Base-by-base conservation (phyloP, 2,888 invertebrate genomes). In the Drosophila picticornis region DNA sequence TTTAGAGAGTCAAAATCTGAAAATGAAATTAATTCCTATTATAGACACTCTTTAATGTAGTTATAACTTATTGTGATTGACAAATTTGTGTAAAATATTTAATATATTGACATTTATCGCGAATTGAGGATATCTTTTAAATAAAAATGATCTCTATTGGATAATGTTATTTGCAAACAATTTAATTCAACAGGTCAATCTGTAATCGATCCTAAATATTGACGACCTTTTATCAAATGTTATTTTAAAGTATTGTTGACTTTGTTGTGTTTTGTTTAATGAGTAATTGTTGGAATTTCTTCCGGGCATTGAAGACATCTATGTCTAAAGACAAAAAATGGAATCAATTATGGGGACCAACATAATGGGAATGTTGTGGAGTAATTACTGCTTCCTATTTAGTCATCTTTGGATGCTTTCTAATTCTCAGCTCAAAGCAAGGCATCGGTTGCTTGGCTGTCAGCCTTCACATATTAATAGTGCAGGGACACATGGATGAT, bases 381-480 rank as follows among this genome's bases (percentile, higher is more conserved):
- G 46, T 51, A 55, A 51, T 67, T 67, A 48, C 31, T 29, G 46
- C 34, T 32, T 11, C 46, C 9, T 52, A 61, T 34, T 36, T 51
- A 61, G 58, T 25, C 58, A 43, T 50, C 73, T 48, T 48, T 62
- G 31, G 60, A 50, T 34, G 25, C n/a, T 27, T 40, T 63, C 22
- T 16, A 40, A 60, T 57, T 40, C 29, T 27, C 13, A 13, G 19
- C 5, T 16, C n/a, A n/a, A n/a, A 13, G 29, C 27, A 29, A 1
- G 22, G 10, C 32, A 52, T 22, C 22, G 13, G 6, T 34, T 25
- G 31, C 25, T 19, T n/a, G 2, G 32, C 32, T 22, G 16, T 19
- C 19, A 27, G 27, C 19, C 16, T 10, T 6, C 19, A 59, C 61
- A 78, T 65, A 71, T 74, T 48, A 59, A 75, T 71, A 52, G 67